phyloP scores from a whole-genome alignment of 2,797 vertebrate genomes.

The Eulemur albifrons region DNA sequence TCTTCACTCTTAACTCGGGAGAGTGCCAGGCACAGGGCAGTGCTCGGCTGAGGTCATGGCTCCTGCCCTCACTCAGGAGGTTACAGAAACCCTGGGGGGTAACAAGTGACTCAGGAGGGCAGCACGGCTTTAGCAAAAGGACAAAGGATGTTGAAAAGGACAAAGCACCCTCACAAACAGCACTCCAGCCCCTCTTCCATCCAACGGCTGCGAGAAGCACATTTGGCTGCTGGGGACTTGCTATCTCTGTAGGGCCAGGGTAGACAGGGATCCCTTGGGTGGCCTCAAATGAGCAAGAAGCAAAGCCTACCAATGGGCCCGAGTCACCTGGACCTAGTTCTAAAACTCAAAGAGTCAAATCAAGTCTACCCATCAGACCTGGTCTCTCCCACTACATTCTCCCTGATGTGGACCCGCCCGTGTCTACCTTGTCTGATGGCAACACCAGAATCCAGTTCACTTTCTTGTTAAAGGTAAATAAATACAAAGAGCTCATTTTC shows the following conservation, averaged over 20 bases:
- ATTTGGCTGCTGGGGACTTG: no score
- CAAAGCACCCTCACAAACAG: rapidly evolving
- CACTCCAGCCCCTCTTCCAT: neutral
- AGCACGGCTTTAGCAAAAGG: neutral
- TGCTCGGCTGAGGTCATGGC: rapidly evolving
- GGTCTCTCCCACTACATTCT: neutral
- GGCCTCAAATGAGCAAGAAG: neutral
- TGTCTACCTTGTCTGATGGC: neutral
- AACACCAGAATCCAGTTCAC: neutral
- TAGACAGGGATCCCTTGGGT: neutral
- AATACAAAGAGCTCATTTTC: neutral
- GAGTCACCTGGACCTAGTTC: neutral
- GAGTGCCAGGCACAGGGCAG: neutral
- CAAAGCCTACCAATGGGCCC: neutral
- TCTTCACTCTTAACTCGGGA: neutral
- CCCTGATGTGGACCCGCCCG: rapidly evolving
- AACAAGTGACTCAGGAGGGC: neutral
- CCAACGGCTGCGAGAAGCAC: neutral
- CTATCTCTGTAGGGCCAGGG: neutral
- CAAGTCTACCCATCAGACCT: neutral
- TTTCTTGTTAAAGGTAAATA: neutral
- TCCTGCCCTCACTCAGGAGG: neutral
- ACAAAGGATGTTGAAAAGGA: neutral
- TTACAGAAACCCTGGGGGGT: no score
- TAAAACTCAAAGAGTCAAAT: neutral